These are phyloP conservation scores for Tolmerus cingulatus DNA, from an alignment of 2,888 invertebrate genomes.

Conservation along the genomic window DNA sequence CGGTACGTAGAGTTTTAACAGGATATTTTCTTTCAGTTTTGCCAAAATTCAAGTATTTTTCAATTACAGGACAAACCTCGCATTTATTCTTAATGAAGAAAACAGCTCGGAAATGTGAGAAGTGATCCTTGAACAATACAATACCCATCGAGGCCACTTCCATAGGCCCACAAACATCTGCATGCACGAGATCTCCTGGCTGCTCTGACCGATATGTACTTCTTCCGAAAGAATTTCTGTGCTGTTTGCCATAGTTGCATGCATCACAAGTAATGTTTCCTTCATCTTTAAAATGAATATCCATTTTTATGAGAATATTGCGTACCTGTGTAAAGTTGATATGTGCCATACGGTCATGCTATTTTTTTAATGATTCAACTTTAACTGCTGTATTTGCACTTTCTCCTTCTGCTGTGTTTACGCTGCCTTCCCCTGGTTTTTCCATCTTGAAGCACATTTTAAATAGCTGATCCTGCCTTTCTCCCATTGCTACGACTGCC, in stretches of 20 bases:
- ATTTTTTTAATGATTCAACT: constrained; percentile 12
- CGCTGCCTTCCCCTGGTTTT: not conserved
- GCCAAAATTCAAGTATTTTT: too few relatives aligned
- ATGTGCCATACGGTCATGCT: constrained; percentile 52
- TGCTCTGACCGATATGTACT: too few relatives aligned
- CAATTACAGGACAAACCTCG: constrained; percentile 8
- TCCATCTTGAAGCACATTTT: not conserved
- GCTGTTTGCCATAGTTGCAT: constrained; percentile 37
- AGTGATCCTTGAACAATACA: constrained; percentile 47
- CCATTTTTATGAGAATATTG: constrained; percentile 44
- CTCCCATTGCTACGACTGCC: not conserved
- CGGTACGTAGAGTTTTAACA: not conserved
- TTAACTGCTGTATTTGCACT: not conserved
- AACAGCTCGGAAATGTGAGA: constrained; percentile 3
- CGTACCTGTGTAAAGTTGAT: constrained; percentile 50
- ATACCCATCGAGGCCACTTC: not conserved
- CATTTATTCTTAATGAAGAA: constrained; percentile 43
- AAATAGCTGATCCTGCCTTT: not conserved
- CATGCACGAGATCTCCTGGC: too few relatives aligned
- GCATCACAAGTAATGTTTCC: constrained; percentile 3
- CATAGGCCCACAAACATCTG: constrained; percentile 42
- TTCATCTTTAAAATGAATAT: not conserved
- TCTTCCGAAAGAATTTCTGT: too few relatives aligned
- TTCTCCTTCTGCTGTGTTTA: not conserved
- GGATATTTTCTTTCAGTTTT: too few relatives aligned